A percentile compares a stretch with the other conserved stretches of the same genome.
These are phyloP conservation scores for Nematopogon swammerdamellus DNA, from an alignment of 2,888 invertebrate genomes.

Conservation along the genomic window DNA sequence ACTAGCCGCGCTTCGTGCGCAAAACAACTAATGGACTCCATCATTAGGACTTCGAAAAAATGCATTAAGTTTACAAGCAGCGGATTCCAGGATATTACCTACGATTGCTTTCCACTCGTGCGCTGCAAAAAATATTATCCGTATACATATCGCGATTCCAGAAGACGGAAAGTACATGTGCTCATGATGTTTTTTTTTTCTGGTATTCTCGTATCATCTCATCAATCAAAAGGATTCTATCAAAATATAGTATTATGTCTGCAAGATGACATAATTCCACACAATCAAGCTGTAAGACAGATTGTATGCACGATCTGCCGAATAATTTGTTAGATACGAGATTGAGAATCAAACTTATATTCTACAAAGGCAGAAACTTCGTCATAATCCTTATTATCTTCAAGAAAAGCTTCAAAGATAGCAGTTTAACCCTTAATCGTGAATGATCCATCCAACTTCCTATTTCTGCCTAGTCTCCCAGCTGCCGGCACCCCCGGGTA, in stretches of 20 bases:
- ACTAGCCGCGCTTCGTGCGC: conserved; percentile 20
- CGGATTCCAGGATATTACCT: neutral
- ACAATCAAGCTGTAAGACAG: too few species aligned
- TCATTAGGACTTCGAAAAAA: conserved; percentile 48
- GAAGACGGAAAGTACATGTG: neutral
- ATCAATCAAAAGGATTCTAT: neutral
- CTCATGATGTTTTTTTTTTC: neutral
- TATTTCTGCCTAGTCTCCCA: too few species aligned
- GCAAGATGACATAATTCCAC: too few species aligned
- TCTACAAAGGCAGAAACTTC: too few species aligned
- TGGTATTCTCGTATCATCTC: neutral
- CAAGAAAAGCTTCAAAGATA: too few species aligned
- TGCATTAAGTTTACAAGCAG: conserved; percentile 30
- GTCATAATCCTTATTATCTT: too few species aligned
- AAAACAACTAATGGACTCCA: conserved; percentile 41
- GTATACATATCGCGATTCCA: neutral
- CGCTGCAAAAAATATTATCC: neutral
- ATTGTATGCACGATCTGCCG: too few species aligned
- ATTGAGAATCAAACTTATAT: too few species aligned
- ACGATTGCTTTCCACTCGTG: neutral
- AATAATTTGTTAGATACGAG: too few species aligned
- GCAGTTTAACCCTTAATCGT: too few species aligned
- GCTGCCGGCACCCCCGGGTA: too few species aligned
- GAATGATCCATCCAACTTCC: too few species aligned
- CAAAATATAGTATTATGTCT: neutral